These are phyloP conservation scores for Tapirus indicus DNA, from an alignment of 2,797 vertebrate species.

Conservation along the genomic window DNA sequence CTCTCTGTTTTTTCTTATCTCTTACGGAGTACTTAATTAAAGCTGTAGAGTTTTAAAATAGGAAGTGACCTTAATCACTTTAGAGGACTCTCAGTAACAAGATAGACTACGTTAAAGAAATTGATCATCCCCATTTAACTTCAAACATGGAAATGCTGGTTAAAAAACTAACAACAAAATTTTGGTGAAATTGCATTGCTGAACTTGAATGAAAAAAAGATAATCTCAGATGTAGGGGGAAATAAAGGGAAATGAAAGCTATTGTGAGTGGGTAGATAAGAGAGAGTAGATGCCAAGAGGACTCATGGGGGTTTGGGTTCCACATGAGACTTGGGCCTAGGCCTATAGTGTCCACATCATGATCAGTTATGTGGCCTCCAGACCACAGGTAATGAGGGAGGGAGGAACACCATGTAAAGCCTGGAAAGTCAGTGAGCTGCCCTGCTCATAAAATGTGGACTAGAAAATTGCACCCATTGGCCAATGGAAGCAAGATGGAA, in stretches of 20 bases:
- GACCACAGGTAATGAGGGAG: not conserved
- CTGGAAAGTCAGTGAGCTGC: constrained; percentile 11
- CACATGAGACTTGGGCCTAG: not conserved
- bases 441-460: not conserved
- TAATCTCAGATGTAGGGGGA: not conserved
- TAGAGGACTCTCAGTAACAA: not conserved
- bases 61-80: not conserved
- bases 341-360: not conserved
- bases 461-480: not conserved
- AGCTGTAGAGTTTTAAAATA: not conserved
- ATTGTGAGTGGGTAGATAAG: not conserved
- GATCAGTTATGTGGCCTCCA: not conserved
- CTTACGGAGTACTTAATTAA: not conserved
- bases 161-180: not conserved
- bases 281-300: not conserved
- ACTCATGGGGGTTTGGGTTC: not conserved
- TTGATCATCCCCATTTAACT: not conserved
- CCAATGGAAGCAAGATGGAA: not conserved
- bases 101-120: not conserved
- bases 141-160: constrained; percentile 8
- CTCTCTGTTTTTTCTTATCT: not conserved
- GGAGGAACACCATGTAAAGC: not conserved
- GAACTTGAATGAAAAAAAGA: constrained; percentile 31
- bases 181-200: not conserved
- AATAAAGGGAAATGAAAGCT: not conserved